These are phyloP conservation scores for Myotis davidii DNA, from an alignment of 2,113 vertebrate species.

Conservation along the genomic window DNA sequence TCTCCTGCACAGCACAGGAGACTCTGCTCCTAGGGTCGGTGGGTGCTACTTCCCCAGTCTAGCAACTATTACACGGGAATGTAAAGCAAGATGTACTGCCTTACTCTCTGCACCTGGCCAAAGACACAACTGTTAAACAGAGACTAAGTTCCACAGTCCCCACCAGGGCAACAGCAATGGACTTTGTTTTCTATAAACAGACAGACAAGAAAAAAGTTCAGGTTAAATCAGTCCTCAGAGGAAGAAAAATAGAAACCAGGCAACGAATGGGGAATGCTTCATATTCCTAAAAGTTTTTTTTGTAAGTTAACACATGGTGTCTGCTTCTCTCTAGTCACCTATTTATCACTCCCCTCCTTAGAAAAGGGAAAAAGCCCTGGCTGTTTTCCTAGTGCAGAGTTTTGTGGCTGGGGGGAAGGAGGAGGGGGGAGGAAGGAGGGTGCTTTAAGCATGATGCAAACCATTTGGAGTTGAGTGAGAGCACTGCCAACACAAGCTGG, in stretches of 20 bases:
- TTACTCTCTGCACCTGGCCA: slow-evolving; percentile 63
- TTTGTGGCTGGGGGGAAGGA: slow-evolving; percentile 85
- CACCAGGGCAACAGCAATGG: slow-evolving; percentile 80
- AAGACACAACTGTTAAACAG: slow-evolving; percentile 59
- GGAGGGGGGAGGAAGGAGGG: slow-evolving; percentile 87
- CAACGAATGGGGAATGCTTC: slow-evolving; percentile 86
- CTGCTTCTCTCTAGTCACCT: slow-evolving; percentile 90
- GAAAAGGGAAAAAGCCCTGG: slow-evolving; percentile 88
- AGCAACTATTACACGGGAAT: not conserved
- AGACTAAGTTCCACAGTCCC: slow-evolving; percentile 72
- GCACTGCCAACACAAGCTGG: slow-evolving; percentile 99
- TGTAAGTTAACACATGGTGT: slow-evolving; percentile 88
- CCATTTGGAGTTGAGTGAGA: slow-evolving; percentile 97
- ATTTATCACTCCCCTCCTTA: slow-evolving; percentile 90
- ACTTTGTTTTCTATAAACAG: slow-evolving; percentile 87
- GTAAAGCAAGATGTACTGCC: not conserved
- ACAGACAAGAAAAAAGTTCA: slow-evolving; percentile 84
- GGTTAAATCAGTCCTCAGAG: slow-evolving; percentile 84
- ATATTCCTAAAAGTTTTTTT: slow-evolving; percentile 89
- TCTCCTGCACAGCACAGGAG: not conserved
- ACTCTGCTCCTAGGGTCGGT: not conserved
- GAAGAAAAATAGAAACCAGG: slow-evolving; percentile 86
- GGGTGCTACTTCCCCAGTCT: not conserved
- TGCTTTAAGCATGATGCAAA: slow-evolving; percentile 98
- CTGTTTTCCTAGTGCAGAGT: slow-evolving; percentile 88